Conservation (phyloP, 2,888 invertebrate species). For the Brachylomia viminalis region DNA sequence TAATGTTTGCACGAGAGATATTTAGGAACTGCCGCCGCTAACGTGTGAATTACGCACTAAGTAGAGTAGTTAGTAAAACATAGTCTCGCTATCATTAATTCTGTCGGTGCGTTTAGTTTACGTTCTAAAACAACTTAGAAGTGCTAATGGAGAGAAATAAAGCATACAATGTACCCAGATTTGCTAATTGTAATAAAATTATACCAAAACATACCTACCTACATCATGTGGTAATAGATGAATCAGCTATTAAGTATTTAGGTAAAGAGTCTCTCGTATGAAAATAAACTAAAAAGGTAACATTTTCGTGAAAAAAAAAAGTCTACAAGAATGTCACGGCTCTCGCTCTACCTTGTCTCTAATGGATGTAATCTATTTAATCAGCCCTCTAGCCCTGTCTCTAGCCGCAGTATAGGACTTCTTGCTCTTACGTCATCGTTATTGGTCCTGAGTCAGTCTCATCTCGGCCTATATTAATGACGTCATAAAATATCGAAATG, state of each 20-base stretch:
- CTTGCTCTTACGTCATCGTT: slow-evolving; percentile 9
- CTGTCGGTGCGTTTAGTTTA: slow-evolving; percentile 79
- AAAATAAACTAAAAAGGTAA: background rate
- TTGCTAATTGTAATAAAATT: slow-evolving; percentile 57
- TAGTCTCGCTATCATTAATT: slow-evolving; percentile 82
- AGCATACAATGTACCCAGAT: slow-evolving; percentile 69
- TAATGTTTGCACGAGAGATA: slow-evolving; percentile 80
- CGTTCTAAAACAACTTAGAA: slow-evolving; percentile 80
- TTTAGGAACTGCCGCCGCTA: slow-evolving; percentile 81
- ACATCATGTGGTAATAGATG: background rate
- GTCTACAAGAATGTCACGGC: background rate
- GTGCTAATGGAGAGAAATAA: slow-evolving; percentile 83
- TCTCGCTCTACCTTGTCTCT: slow-evolving; percentile 17
- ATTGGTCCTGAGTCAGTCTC: slow-evolving; percentile 18
- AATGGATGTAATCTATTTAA: slow-evolving; percentile 47
- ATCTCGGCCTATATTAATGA: slow-evolving; percentile 31
- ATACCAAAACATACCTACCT: slow-evolving; percentile 8
- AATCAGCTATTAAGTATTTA: slow-evolving; percentile 15
- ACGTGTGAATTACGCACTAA: slow-evolving; percentile 81
- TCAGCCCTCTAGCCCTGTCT: slow-evolving; percentile 5
- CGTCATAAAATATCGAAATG: slow-evolving; percentile 36
- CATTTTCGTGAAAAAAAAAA: background rate
- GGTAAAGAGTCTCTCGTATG: background rate
- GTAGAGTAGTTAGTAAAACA: slow-evolving; percentile 75
- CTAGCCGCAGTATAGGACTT: slow-evolving; percentile 8